phyloP scores from a whole-genome alignment of 2,888 invertebrate genomes.

The Brenthis hecate region DNA sequence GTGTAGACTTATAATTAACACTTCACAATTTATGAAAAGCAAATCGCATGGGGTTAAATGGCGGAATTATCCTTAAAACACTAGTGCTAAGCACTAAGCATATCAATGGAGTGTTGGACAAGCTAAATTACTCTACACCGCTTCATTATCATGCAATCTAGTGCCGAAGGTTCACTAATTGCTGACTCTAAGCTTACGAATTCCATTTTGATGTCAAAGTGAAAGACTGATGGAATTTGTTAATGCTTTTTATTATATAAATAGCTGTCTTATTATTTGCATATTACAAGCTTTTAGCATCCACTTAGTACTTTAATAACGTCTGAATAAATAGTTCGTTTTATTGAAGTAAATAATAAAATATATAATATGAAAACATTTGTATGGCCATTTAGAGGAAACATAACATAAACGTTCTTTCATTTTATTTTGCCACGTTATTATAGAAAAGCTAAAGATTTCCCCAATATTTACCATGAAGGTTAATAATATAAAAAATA shows the following conservation, averaged over 20 bases:
- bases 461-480: too few relatives aligned
- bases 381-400: too few relatives aligned
- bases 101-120: conserved; percentile 26
- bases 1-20: conserved; percentile 8
- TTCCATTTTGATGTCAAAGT: conserved; percentile 17
- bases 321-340: too few relatives aligned
- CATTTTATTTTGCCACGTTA: too few relatives aligned
- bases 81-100: conserved; percentile 23
- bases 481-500: too few relatives aligned
- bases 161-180: conserved; percentile 27
- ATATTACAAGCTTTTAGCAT: too few relatives aligned
- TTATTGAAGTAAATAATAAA: too few relatives aligned
- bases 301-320: too few relatives aligned
- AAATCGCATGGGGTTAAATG: conserved; percentile 19
- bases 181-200: conserved; percentile 19
- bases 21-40: conserved; percentile 7
- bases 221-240: conserved; percentile 9
- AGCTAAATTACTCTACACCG: conserved; percentile 27
- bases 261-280: too few relatives aligned
- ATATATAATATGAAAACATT: too few relatives aligned
- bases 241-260: not conserved
- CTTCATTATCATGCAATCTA: conserved; percentile 30
- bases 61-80: conserved; percentile 20
- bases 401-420: too few relatives aligned
- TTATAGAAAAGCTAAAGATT: too few relatives aligned